Base-by-base conservation (phyloP, 1,140 invertebrate genomes). In the Chymomyza costata region DNA sequence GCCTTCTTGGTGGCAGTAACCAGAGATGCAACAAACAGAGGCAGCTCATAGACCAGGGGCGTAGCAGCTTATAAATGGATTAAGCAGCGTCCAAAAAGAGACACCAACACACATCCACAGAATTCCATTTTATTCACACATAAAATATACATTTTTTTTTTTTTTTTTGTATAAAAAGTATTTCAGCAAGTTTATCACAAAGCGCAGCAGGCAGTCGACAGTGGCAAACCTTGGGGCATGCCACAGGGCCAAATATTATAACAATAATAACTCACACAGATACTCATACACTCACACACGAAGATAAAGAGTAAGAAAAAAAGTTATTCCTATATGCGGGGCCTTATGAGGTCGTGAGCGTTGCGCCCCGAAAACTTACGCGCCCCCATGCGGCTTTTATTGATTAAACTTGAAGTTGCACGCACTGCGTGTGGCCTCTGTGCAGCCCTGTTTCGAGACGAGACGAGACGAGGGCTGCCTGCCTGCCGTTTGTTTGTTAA, bases 321-420 rank as follows among this genome's bases (percentile, higher is more conserved):
- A 7, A 10, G 30, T n/a, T n/a, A n/a, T n/a, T n/a, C n/a, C n/a
- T n/a, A n/a, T 45, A 7, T 25, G 14, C 11, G 2, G 6, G n/a
- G 32, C 8, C 2, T n/a, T 31, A 37, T 51, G 38, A 16, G 34
- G 25, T 6, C 38, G 19, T 10, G 37, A 19, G 18, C 17, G 31
- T n/a, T 47, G 17, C 40, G 31, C 11, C 31, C 18, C 28, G 30
- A 38, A 19, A 18, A 17, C 35, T 21, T 30, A 14, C 28, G 38
- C n/a, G 55, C 43, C 62, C 32, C 52, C 73, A 69, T 57, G 73
- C 64, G 64, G 73, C 73, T 80, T 58, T 67, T 67, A 78, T 78
- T 78, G 73, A 78, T 78, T 78, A 71, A 78, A 80, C 52, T 78
- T 68, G 73, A 73, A 78, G 73, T 78, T 71, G 65, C 37, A 70